Percentiles rank a stretch among this genome's conserved stretches.
phyloP scores from a whole-genome alignment of 2,113 vertebrate genomes.

The Cygnus buccinator region DNA sequence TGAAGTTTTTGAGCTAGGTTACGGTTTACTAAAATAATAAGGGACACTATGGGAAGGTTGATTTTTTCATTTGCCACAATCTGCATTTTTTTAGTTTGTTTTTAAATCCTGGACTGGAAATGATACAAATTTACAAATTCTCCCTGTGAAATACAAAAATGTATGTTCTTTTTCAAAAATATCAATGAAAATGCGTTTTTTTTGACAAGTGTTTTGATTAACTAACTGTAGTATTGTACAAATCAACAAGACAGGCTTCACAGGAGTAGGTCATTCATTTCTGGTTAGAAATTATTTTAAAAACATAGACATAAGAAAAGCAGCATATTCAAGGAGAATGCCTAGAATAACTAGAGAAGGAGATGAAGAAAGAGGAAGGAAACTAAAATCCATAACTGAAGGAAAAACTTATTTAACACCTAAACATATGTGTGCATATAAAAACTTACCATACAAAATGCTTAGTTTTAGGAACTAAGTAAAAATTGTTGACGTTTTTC shows the following conservation, averaged over 20 bases:
- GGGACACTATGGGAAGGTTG: neutral
- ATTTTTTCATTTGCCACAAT: neutral
- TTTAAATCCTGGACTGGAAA: neutral
- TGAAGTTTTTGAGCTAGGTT: neutral
- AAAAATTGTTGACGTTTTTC: constrained; percentile 1
- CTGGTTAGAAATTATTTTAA: neutral
- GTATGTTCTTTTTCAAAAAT: neutral
- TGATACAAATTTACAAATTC: neutral
- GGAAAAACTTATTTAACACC: neutral
- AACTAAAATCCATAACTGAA: neutral
- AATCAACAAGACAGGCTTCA: neutral
- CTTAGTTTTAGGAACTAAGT: neutral
- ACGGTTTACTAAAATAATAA: neutral
- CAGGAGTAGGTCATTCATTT: neutral
- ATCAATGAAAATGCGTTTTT: neutral
- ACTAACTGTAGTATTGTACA: neutral
- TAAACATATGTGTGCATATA: neutral
- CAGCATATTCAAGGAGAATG: neutral
- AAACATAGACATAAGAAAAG: neutral
- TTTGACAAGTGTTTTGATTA: neutral
- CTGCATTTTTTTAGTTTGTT: neutral
- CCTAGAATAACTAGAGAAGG: neutral
- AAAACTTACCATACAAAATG: constrained; percentile 11
- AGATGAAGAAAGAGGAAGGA: neutral
- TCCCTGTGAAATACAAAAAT: neutral